Percentiles rank a stretch among this genome's conserved stretches.
Conservation (phyloP, 2,888 invertebrate species). For the Serrognathus titanus region DNA sequence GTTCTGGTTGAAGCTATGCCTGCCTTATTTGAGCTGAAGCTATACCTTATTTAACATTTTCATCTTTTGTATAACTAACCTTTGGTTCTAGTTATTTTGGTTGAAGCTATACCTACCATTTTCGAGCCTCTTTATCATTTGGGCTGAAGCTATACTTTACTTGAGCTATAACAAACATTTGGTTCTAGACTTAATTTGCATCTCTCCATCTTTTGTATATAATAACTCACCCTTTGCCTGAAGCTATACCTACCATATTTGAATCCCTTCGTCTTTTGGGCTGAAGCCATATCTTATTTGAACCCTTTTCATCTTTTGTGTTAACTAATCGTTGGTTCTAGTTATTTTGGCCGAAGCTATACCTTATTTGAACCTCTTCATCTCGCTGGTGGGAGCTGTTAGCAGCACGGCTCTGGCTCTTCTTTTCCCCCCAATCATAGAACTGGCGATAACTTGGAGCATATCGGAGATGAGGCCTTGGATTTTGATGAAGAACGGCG, state of each 20-base stretch:
- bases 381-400: conserved; percentile 87
- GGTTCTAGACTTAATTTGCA: too few species aligned
- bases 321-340: conserved; percentile 45
- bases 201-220: too few species aligned
- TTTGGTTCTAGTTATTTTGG: conserved; percentile 67
- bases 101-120: conserved; percentile 84
- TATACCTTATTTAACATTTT: too few species aligned
- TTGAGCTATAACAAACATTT: conserved; percentile 61
- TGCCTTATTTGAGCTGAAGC: too few species aligned
- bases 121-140: too few species aligned
- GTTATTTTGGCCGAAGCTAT: conserved; percentile 83
- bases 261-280: conserved; percentile 75
- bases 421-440: conserved; percentile 83
- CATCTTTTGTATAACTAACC: too few species aligned
- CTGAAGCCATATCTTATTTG: too few species aligned
- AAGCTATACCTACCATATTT: too few species aligned
- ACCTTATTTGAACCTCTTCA: conserved; percentile 81
- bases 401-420: conserved; percentile 85
- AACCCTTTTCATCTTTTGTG: conserved; percentile 34
- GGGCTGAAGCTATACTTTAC: conserved; percentile 82
- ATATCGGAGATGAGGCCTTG: conserved; percentile 52
- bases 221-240: too few species aligned
- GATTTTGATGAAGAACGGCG: conserved; percentile 57
- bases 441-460: conserved; percentile 68
- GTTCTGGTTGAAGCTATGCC: too few species aligned